A percentile compares a stretch with the other conserved stretches of the same genome.
phyloP scores from a whole-genome alignment of 2,113 vertebrate species.

The Glareola pratincola region DNA sequence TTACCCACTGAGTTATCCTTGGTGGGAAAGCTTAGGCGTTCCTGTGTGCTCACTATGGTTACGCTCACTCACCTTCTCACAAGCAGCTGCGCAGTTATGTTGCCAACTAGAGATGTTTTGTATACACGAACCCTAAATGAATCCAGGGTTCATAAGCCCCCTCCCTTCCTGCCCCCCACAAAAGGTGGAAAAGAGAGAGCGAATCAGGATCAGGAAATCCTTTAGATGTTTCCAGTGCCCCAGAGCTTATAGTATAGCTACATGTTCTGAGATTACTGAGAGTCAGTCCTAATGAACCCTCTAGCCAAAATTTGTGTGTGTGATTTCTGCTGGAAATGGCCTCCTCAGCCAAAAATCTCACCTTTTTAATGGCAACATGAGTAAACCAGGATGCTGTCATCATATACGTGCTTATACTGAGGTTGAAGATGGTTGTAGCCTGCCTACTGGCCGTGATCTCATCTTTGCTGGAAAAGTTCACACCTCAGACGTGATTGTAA shows the following conservation, averaged over 20 bases:
- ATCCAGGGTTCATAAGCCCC: neutral
- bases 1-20: neutral
- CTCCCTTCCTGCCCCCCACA: rapidly evolving
- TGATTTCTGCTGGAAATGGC: neutral
- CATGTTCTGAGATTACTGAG: neutral
- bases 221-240: neutral
- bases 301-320: neutral
- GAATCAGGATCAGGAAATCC: neutral
- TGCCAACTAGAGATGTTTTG: neutral
- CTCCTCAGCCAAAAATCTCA: neutral
- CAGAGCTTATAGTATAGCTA: neutral
- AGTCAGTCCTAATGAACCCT: neutral
- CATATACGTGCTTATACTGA: neutral
- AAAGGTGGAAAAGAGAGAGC: neutral
- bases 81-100: neutral
- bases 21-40: neutral
- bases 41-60: rapidly evolving
- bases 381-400: neutral
- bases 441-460: neutral
- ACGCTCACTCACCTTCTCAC: neutral
- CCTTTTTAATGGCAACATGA: neutral
- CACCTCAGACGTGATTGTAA: neutral
- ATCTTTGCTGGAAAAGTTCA: neutral
- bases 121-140: neutral
- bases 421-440: neutral